Conservation (phyloP, 30 jellyfish, hydroid and myxozoan genomes). For the Catostylus mosaicus region DNA sequence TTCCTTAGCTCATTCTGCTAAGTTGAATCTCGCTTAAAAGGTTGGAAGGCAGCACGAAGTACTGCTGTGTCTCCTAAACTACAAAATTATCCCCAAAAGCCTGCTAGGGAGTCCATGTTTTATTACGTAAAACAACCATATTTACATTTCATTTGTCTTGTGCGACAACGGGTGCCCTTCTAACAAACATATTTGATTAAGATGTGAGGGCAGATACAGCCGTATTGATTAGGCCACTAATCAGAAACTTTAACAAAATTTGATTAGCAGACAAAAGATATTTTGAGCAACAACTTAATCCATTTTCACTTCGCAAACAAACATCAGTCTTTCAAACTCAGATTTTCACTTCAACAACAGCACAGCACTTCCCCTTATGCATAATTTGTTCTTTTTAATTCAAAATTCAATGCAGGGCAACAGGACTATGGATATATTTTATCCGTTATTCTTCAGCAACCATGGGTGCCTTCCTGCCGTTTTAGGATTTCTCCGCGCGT, state of each 20-base stretch:
- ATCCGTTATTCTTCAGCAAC: background rate
- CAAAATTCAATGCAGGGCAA: background rate
- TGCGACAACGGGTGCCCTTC: background rate
- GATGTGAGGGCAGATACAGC: background rate
- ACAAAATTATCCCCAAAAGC: no score
- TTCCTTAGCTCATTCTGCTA: no score
- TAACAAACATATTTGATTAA: background rate
- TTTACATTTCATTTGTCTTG: background rate
- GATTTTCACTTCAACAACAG: background rate
- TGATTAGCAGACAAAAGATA: background rate
- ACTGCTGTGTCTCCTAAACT: no score
- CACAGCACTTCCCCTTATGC: background rate
- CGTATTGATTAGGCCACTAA: background rate
- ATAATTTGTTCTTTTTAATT: background rate
- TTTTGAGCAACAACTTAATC: background rate
- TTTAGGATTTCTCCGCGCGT: no score
- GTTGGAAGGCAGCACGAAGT: no score
- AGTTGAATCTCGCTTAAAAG: no score
- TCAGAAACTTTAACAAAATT: background rate
- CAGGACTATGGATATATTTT: background rate
- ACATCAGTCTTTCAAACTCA: background rate
- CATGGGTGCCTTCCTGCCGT: slow-evolving; percentile 2
- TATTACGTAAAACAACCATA: background rate
- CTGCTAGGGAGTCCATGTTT: background rate
- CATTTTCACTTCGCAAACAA: background rate